Evolutionary conservation across 1,140 invertebrate genomes (phyloP).

Genomic region (Zaprionus camerounensis): DNA sequence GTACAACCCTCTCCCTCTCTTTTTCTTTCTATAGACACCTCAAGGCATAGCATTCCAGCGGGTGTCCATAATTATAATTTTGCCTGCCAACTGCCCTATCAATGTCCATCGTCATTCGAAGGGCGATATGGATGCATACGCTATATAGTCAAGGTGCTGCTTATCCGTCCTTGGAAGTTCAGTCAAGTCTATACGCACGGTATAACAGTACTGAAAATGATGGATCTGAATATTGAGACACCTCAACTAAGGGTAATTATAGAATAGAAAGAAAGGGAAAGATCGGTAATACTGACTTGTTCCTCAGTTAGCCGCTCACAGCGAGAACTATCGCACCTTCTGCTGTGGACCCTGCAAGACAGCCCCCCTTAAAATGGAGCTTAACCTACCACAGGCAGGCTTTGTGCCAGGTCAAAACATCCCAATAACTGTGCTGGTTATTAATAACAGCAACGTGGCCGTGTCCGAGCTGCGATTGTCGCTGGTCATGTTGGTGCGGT

Average conservation of each 20-base stretch:
- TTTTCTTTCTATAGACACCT: slow-evolving; percentile 77
- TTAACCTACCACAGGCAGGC: slow-evolving; percentile 74
- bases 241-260: slow-evolving; percentile 62
- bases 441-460: slow-evolving; percentile 84
- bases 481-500: slow-evolving; percentile 84
- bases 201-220: slow-evolving; percentile 89
- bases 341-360: slow-evolving; percentile 81
- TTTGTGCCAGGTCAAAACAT: slow-evolving; percentile 79
- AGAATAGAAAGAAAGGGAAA: background rate
- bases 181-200: slow-evolving; percentile 89
- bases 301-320: slow-evolving; percentile 62
- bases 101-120: slow-evolving; percentile 89
- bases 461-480: slow-evolving; percentile 85
- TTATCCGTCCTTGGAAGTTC: slow-evolving; percentile 91
- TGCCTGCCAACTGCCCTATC: slow-evolving; percentile 85
- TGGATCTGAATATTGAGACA: slow-evolving; percentile 89
- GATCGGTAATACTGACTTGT: background rate
- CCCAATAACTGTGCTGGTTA: slow-evolving; percentile 65
- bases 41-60: slow-evolving; percentile 84
- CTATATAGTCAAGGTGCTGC: slow-evolving; percentile 88
- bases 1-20: background rate
- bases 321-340: slow-evolving; percentile 72
- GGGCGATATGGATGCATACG: slow-evolving; percentile 88
- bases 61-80: slow-evolving; percentile 87
- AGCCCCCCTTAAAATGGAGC: slow-evolving; percentile 71